Base-by-base conservation (phyloP, 2,888 invertebrate species). In the Andrena bicolor region DNA sequence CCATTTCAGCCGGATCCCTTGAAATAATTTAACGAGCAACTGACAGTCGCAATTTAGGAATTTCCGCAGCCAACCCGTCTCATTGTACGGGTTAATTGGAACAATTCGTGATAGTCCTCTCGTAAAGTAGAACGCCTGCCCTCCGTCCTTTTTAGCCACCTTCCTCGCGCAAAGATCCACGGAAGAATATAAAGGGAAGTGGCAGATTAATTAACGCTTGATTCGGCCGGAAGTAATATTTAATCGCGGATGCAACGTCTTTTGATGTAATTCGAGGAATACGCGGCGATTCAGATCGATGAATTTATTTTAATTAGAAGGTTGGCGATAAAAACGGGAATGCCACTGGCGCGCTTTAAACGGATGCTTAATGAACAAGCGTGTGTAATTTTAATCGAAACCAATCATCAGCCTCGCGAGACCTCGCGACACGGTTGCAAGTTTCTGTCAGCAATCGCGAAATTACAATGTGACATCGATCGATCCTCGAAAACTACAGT, bases 11-110 rank as follows among this genome's bases (percentile, higher is more conserved):
- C n/a, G 26, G 64, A 58, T 72, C 32, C 66, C 23, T 68, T 26
- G 66, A 51, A 69, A 73, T 56, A 66, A 80, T 68, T 68, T 69
- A 51, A 68, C 13, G 72, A 51, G 64, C 28, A 66, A 26, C 60
- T 20, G 65, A 73, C 56, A 41, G 20, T n/a, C 35, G 16, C 56
- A 23, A 16, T 71, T 66, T 58, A 23, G 70, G 26, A 20, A 69
- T 76, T 13, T 56, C 48, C 48, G n/a, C 28, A 7, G n/a, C 8
- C 49, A 35, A 64, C 16, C 26, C 20, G 56, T 32, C 5, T 61
- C 13, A 51, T 70, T 28, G 23, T 49, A n/a, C 63, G n/a, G 16
- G 26, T 56, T 63, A 28, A 70, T 58, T 30, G 65, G 10, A 13
- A 70, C 26, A 2, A 61, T 78, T 65, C 69, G 16, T 35, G 41